These are phyloP conservation scores for Charanyca ferruginea DNA, from an alignment of 2,888 invertebrate species.

Conservation along the genomic window DNA sequence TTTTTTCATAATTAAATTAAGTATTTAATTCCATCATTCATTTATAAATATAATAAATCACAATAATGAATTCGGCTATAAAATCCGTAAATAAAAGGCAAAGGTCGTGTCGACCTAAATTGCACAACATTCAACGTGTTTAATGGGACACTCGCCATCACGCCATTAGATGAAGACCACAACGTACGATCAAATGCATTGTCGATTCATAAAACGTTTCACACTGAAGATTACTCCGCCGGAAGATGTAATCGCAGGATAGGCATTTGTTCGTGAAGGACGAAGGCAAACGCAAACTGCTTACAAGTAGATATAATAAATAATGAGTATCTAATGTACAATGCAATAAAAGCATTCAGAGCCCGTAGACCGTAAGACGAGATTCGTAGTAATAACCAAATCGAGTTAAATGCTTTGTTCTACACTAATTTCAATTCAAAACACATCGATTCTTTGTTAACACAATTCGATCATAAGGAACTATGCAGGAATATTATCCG, in stretches of 20 bases:
- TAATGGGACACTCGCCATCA: conserved; percentile 57
- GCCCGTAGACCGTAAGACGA: conserved; percentile 44
- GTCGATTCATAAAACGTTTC: conserved; percentile 72
- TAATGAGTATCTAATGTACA: conserved; percentile 63
- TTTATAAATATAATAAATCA: conserved; percentile 44
- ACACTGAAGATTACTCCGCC: conserved; percentile 74
- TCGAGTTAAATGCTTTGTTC: conserved; percentile 61
- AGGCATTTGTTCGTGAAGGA: conserved; percentile 82
- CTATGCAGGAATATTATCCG: conserved; percentile 9
- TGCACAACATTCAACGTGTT: conserved; percentile 69
- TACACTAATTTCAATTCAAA: conserved; percentile 57
- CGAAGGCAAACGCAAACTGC: conserved; percentile 79
- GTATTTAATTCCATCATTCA: conserved; percentile 31
- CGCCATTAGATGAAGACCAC: conserved; percentile 63
- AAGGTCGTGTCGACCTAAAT: conserved; percentile 70
- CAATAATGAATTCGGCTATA: conserved; percentile 52
- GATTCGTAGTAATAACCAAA: conserved; percentile 54
- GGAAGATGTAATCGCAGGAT: conserved; percentile 79
- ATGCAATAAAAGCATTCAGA: conserved; percentile 68
- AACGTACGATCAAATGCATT: conserved; percentile 62
- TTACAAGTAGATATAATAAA: conserved; percentile 80
- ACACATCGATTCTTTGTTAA: conserved; percentile 68
- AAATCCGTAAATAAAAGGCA: conserved; percentile 59
- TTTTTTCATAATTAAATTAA: conserved; percentile 4
- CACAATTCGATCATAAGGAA: conserved; percentile 55